These are phyloP conservation scores for Steatocranus sp. DNA, from an alignment of 2,797 vertebrate species.

Conservation along the genomic window DNA sequence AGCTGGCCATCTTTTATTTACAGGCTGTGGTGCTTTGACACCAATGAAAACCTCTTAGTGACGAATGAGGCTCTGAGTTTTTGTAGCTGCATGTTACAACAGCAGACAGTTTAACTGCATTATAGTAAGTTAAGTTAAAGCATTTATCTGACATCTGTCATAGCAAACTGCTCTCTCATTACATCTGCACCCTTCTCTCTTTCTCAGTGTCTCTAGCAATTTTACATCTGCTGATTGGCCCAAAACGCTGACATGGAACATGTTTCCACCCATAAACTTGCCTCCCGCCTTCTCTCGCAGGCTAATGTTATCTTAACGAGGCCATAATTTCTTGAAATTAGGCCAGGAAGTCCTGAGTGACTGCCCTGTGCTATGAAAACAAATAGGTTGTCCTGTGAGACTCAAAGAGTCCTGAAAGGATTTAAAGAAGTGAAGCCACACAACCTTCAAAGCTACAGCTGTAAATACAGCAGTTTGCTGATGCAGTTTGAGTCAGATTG, in stretches of 20 bases:
- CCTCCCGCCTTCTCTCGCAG: background rate
- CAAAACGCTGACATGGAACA: background rate
- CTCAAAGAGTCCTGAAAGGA: background rate
- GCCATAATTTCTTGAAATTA: constrained; percentile 20
- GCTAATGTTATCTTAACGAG: background rate
- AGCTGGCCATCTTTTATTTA: background rate
- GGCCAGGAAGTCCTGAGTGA: constrained; percentile 5
- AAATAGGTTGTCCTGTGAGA: background rate
- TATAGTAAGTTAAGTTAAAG: background rate
- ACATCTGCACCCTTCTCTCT: too few species aligned
- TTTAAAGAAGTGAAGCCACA: background rate
- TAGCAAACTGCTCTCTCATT: background rate
- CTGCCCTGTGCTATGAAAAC: constrained; percentile 11
- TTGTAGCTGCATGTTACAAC: background rate
- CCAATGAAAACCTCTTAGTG: background rate
- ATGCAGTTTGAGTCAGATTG: background rate
- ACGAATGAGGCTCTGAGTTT: background rate
- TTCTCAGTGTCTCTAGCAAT: background rate
- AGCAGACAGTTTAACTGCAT: fast-evolving
- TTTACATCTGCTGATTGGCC: background rate
- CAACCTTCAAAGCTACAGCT: constrained; percentile 2
- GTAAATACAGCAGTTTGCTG: constrained; percentile 10
- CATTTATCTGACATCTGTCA: background rate
- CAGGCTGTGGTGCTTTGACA: background rate
- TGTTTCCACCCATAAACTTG: background rate